A percentile compares a stretch with the other conserved stretches of the same genome.
Conservation (phyloP, 2,113 vertebrate species). For the Rhombomys opimus region DNA sequence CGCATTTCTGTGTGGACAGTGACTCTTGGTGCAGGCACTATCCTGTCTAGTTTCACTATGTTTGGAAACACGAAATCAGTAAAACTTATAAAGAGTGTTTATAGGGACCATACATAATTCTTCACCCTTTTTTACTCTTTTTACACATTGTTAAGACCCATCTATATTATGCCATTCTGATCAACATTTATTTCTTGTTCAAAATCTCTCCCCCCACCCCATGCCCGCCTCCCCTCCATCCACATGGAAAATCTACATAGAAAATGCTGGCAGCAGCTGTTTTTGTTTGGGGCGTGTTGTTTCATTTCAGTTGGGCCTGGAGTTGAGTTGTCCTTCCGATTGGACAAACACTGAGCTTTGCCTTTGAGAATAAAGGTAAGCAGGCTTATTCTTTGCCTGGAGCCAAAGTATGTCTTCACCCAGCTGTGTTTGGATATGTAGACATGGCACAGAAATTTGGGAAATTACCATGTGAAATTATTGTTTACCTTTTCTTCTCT, state of each 20-base stretch:
- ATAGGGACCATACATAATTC: background rate
- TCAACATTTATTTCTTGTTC: background rate
- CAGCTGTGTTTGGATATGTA: slow-evolving; percentile 80
- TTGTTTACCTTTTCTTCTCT: slow-evolving; percentile 80
- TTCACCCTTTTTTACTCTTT: background rate
- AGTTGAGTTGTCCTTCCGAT: background rate
- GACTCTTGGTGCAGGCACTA: rapidly evolving
- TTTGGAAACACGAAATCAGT: background rate
- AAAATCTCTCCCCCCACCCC: background rate
- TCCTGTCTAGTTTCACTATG: background rate
- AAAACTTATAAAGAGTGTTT: background rate
- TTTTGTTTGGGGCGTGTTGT: background rate
- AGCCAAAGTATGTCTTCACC: slow-evolving; percentile 41
- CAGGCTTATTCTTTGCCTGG: slow-evolving; percentile 14
- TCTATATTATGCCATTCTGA: background rate
- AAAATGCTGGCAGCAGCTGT: background rate
- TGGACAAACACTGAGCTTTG: background rate
- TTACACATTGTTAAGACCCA: background rate
- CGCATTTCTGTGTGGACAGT: rapidly evolving
- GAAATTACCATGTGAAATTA: slow-evolving; percentile 79
- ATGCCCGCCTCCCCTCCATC: background rate
- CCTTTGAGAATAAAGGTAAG: slow-evolving; percentile 25
- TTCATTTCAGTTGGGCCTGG: background rate
- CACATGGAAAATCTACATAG: background rate
- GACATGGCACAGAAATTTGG: slow-evolving; percentile 74